Percentiles rank a stretch among this genome's conserved stretches.
phyloP scores from a whole-genome alignment of 2,888 invertebrate genomes.

The Leistus spinibarbis region DNA sequence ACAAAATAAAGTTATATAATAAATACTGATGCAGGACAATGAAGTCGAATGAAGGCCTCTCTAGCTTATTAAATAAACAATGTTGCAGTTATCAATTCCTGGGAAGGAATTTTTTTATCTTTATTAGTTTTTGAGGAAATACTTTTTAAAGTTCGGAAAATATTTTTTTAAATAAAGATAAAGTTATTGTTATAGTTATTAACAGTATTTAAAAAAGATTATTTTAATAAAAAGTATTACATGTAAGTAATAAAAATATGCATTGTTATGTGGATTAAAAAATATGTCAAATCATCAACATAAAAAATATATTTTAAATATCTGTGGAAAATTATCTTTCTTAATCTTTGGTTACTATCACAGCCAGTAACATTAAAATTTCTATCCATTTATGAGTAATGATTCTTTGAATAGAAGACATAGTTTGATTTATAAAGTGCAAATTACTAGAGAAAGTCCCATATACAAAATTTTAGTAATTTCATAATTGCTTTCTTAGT shows the following conservation, averaged over 20 bases:
- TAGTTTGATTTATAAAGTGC: background rate
- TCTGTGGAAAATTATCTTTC: too few species aligned
- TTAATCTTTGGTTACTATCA: too few species aligned
- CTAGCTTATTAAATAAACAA: too few species aligned
- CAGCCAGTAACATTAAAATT: too few species aligned
- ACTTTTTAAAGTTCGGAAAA: too few species aligned
- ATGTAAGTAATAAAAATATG: background rate
- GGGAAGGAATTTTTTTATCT: too few species aligned
- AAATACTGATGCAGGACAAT: too few species aligned
- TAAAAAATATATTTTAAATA: too few species aligned
- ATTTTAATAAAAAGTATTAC: background rate
- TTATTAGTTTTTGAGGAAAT: too few species aligned
- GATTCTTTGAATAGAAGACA: background rate
- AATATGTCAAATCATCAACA: background rate
- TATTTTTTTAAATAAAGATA: background rate
- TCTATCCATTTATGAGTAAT: background rate
- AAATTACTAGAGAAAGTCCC: background rate
- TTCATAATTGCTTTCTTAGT: background rate
- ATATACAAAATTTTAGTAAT: background rate
- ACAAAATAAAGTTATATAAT: too few species aligned
- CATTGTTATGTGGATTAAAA: background rate
- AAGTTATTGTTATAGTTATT: background rate
- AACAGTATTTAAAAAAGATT: background rate
- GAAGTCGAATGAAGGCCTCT: too few species aligned
- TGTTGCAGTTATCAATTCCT: too few species aligned